Conservation (phyloP, 2,113 vertebrate genomes). For the Coracopsis vasa region DNA sequence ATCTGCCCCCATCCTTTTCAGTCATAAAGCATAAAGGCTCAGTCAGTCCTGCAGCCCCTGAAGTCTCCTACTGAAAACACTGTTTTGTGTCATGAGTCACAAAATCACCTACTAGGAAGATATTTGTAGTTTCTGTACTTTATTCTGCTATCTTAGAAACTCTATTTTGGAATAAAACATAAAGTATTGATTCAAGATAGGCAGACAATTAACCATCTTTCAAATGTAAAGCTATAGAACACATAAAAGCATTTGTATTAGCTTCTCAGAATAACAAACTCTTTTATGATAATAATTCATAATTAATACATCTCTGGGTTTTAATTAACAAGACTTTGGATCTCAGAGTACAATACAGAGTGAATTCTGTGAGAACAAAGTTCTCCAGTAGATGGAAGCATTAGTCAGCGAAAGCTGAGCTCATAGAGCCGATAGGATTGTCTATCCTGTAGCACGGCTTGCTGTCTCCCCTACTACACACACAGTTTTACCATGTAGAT, state of each 20-base stretch:
- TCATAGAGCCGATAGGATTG: not conserved
- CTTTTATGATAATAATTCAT: not conserved
- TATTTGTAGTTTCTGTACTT: not conserved
- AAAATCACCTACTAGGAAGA: not conserved
- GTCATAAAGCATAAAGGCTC: not conserved
- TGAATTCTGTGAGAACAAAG: not conserved
- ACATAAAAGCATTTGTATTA: not conserved
- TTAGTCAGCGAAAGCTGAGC: not conserved
- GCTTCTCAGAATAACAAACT: not conserved
- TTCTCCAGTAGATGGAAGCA: slow-evolving; percentile 54
- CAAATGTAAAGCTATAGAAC: not conserved
- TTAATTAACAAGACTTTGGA: not conserved
- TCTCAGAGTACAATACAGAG: not conserved
- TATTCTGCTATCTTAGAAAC: not conserved
- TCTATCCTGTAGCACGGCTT: not conserved
- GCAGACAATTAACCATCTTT: not conserved
- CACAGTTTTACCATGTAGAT: not conserved
- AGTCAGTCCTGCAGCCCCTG: not conserved
- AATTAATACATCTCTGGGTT: not conserved
- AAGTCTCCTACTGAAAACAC: not conserved
- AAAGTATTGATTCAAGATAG: not conserved
- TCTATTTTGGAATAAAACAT: not conserved
- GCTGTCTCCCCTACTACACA: not conserved
- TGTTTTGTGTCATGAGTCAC: not conserved
- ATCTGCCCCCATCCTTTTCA: not conserved